These are phyloP conservation scores for Neria commutata DNA, from an alignment of 2,888 invertebrate genomes.

Conservation along the genomic window DNA sequence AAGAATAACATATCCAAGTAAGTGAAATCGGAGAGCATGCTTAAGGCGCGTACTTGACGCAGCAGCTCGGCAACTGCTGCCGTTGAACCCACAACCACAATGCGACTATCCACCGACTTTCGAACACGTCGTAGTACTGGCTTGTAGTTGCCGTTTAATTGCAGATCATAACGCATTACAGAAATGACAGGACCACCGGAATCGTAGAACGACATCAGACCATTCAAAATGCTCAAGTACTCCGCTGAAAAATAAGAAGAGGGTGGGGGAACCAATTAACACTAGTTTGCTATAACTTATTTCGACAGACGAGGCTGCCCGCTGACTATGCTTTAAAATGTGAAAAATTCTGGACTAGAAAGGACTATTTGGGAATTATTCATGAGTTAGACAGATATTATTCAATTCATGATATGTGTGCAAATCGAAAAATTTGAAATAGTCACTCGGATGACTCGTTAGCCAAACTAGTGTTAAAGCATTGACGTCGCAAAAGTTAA, in stretches of 20 bases:
- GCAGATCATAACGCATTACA: conserved; percentile 70
- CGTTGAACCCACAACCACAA: conserved; percentile 74
- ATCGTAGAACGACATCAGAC: conserved; percentile 71
- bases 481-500: not conserved
- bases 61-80: conserved; percentile 67
- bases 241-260: conserved; percentile 42
- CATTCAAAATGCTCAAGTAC: conserved; percentile 73
- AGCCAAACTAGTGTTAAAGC: too few relatives aligned
- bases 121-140: conserved; percentile 73
- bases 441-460: too few relatives aligned
- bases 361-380: too few relatives aligned
- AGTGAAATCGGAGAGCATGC: not conserved
- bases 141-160: conserved; percentile 72
- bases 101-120: conserved; percentile 70
- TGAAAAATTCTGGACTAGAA: too few relatives aligned
- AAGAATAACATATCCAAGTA: too few relatives aligned
- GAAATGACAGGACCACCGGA: conserved; percentile 66
- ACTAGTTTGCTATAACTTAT: not conserved
- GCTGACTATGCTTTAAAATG: too few relatives aligned
- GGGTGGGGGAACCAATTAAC: too few relatives aligned
- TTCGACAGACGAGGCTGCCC: too few relatives aligned
- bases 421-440: too few relatives aligned
- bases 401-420: too few relatives aligned
- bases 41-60: conserved; percentile 46
- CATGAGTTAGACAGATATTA: too few relatives aligned